These are phyloP conservation scores for Holocentrus rufus DNA, from an alignment of 2,797 vertebrate species.

Conservation along the genomic window DNA sequence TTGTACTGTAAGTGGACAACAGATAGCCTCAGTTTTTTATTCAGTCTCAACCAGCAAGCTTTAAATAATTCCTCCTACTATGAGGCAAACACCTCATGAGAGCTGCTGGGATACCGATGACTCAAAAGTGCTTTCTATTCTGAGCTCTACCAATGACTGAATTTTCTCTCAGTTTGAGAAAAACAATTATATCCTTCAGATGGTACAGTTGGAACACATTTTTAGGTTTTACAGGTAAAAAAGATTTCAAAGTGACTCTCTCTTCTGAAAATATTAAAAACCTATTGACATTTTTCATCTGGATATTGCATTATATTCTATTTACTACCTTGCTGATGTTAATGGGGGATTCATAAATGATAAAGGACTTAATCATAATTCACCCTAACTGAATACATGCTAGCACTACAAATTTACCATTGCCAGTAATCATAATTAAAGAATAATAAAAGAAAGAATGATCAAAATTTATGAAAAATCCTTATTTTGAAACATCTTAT, in stretches of 20 bases:
- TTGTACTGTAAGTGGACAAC: conserved; percentile 52
- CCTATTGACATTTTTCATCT: background rate
- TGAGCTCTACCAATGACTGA: conserved; percentile 57
- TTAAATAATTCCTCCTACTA: conserved; percentile 67
- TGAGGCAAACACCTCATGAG: conserved; percentile 67
- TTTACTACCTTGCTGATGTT: conserved; percentile 12
- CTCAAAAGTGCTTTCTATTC: conserved; percentile 77
- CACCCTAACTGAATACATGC: background rate
- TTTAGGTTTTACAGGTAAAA: conserved; percentile 7
- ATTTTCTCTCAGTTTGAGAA: conserved; percentile 50
- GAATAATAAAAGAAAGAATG: background rate
- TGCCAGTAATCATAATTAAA: no score
- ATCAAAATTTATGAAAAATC: background rate
- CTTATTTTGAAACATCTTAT: no score
- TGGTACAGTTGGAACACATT: conserved; percentile 25
- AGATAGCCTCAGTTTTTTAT: conserved; percentile 44
- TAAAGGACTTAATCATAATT: conserved; percentile 10
- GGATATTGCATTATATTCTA: background rate
- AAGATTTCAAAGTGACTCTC: background rate
- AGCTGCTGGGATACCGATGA: conserved; percentile 70
- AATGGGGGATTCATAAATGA: conserved; percentile 13
- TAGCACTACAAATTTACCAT: no score
- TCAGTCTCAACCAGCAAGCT: background rate
- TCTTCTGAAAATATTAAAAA: background rate
- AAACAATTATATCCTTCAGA: conserved; percentile 39